A percentile compares a stretch with the other conserved stretches of the same genome.
phyloP scores from a whole-genome alignment of 1,140 invertebrate genomes.

The Coptotermes formosanus region DNA sequence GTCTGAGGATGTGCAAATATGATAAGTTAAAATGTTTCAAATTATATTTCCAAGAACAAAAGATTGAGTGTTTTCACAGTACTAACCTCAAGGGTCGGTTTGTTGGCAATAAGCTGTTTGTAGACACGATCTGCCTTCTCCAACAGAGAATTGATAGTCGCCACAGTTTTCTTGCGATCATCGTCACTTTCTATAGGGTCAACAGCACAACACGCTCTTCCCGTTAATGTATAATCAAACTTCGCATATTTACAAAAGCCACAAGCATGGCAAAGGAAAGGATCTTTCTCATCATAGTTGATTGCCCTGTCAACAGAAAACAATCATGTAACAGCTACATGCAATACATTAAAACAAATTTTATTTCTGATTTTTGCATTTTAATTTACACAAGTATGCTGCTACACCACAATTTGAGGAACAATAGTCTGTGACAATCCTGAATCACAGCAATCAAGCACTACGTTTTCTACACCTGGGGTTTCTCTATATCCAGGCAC shows the following conservation, averaged over 20 bases:
- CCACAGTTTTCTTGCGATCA: constrained; percentile 92
- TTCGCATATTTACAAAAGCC: constrained; percentile 99
- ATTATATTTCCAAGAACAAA: constrained; percentile 15
- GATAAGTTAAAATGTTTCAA: too few relatives aligned
- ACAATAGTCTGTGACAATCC: too few relatives aligned
- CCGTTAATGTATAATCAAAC: constrained; percentile 92
- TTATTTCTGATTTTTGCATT: too few relatives aligned
- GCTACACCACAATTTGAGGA: too few relatives aligned
- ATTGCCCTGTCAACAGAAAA: constrained; percentile 67
- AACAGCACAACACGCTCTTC: constrained; percentile 88
- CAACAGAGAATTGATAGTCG: constrained; percentile 82
- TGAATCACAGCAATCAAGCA: too few relatives aligned
- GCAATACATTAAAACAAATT: too few relatives aligned
- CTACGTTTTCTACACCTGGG: too few relatives aligned
- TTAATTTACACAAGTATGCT: too few relatives aligned
- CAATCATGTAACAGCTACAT: neutral
- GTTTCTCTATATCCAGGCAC: too few relatives aligned
- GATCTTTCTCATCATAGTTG: constrained; percentile 99
- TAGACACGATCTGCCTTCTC: constrained; percentile 95
- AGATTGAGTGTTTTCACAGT: neutral
- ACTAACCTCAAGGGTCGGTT: constrained; percentile 79
- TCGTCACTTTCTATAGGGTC: constrained; percentile 97
- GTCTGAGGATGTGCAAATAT: too few relatives aligned
- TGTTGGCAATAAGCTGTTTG: constrained; percentile 83
- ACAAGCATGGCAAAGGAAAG: constrained; percentile 97